phyloP scores from a whole-genome alignment of 2,888 invertebrate genomes.

The Polyommatus iphigenia region DNA sequence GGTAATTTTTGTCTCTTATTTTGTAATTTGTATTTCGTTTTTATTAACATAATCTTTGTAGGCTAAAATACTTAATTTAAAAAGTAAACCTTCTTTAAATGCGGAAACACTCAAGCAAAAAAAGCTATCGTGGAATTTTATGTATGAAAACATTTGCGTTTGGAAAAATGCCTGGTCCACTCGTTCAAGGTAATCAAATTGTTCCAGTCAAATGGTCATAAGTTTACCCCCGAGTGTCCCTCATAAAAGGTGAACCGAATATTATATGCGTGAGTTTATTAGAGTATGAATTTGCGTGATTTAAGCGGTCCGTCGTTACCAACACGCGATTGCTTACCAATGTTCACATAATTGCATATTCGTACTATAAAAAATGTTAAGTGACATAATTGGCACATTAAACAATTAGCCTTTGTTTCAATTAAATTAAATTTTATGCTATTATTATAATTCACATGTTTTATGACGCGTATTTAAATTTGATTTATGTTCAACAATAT shows the following conservation, averaged over 20 bases:
- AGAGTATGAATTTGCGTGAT: slow-evolving; percentile 27
- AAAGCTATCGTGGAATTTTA: background rate
- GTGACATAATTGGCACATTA: background rate
- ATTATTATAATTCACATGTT: background rate
- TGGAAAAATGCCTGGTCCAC: slow-evolving; percentile 34
- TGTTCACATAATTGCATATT: background rate
- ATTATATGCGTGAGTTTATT: slow-evolving; percentile 25
- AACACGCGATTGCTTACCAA: background rate
- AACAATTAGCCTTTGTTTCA: background rate
- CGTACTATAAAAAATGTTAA: background rate
- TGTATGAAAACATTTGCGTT: background rate
- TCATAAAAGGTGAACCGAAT: background rate
- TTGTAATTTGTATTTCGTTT: too few relatives aligned
- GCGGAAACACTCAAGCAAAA: background rate
- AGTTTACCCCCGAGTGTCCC: slow-evolving; percentile 37
- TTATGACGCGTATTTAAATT: background rate
- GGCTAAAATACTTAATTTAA: too few relatives aligned
- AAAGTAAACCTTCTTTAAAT: too few relatives aligned
- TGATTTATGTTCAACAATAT: background rate
- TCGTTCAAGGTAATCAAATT: slow-evolving; percentile 52
- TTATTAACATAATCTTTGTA: too few relatives aligned
- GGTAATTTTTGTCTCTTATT: too few relatives aligned
- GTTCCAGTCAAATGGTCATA: slow-evolving; percentile 49
- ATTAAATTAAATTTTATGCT: background rate
- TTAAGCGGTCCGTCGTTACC: background rate